phyloP scores from a whole-genome alignment of 2,888 invertebrate genomes.

The Galeopsomyia nigrocyanea region DNA sequence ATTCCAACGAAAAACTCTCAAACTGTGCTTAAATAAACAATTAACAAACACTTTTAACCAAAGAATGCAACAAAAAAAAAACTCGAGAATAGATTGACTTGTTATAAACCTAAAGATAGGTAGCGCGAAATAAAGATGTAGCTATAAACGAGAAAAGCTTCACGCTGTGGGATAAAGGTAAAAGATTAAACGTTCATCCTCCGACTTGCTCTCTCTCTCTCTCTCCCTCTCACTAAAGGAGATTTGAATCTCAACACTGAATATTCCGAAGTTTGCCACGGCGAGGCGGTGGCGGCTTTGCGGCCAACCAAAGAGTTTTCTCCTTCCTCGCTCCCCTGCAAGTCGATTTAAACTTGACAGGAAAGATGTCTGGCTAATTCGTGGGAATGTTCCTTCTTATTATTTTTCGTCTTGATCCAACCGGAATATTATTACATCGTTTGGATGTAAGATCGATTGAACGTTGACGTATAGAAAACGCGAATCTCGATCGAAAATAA shows the following conservation, averaged over 20 bases:
- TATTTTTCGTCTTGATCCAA: constrained; percentile 12
- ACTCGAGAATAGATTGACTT: too few relatives aligned
- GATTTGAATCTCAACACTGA: constrained; percentile 47
- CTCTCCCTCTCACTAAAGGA: constrained; percentile 31
- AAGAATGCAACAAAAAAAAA: too few relatives aligned
- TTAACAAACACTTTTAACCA: too few relatives aligned
- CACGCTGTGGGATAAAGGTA: constrained; percentile 13
- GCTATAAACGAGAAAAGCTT: too few relatives aligned
- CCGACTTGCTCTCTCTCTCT: constrained; percentile 3
- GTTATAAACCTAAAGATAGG: too few relatives aligned
- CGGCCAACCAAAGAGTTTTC: constrained; percentile 18
- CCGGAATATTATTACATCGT: background rate
- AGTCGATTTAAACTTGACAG: constrained; percentile 47
- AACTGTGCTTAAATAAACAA: too few relatives aligned
- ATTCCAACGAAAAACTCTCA: too few relatives aligned
- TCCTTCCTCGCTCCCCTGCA: constrained; percentile 16
- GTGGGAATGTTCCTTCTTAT: constrained; percentile 16
- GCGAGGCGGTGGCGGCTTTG: constrained; percentile 24
- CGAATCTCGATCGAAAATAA: too few relatives aligned
- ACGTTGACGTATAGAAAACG: too few relatives aligned
- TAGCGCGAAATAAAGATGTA: too few relatives aligned
- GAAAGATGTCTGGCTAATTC: constrained; percentile 46
- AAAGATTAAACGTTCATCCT: constrained; percentile 40
- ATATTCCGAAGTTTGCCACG: constrained; percentile 52
- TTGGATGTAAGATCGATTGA: too few relatives aligned